phyloP scores from a whole-genome alignment of 2,888 invertebrate genomes.

The Teinopalpus imperialis region DNA sequence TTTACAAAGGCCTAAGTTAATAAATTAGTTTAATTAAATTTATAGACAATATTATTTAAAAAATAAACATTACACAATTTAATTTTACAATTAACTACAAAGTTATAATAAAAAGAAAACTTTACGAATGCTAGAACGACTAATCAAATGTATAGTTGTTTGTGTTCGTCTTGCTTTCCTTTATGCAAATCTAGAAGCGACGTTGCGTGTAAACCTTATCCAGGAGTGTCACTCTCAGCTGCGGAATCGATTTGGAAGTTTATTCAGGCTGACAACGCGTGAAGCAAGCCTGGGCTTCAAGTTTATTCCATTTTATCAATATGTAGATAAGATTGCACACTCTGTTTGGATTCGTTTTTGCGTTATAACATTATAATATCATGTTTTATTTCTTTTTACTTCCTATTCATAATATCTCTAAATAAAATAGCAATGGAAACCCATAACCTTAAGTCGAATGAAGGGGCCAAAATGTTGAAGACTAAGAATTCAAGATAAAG shows the following conservation, averaged over 20 bases:
- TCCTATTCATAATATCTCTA: no score
- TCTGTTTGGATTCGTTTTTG: constrained; percentile 21
- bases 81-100: no score
- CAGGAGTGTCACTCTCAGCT: constrained; percentile 76
- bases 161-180: constrained; percentile 59
- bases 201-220: constrained; percentile 58
- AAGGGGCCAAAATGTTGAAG: no score
- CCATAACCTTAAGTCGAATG: no score
- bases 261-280: constrained; percentile 78
- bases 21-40: no score
- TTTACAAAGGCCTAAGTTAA: no score
- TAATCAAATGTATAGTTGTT: constrained; percentile 27
- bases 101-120: neutral
- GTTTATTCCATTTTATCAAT: constrained; percentile 59
- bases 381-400: no score
- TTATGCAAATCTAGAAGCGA: constrained; percentile 72
- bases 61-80: no score
- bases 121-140: constrained; percentile 5
- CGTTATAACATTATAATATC: no score
- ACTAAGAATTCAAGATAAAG: no score
- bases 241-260: constrained; percentile 79
- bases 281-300: constrained; percentile 59
- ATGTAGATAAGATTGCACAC: constrained; percentile 24
- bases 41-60: no score
- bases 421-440: no score